Evolutionary conservation across 2,797 vertebrate genomes (phyloP), one percentile per base, ranked within the genome.

Genomic region (Cuculus canorus): DNA sequence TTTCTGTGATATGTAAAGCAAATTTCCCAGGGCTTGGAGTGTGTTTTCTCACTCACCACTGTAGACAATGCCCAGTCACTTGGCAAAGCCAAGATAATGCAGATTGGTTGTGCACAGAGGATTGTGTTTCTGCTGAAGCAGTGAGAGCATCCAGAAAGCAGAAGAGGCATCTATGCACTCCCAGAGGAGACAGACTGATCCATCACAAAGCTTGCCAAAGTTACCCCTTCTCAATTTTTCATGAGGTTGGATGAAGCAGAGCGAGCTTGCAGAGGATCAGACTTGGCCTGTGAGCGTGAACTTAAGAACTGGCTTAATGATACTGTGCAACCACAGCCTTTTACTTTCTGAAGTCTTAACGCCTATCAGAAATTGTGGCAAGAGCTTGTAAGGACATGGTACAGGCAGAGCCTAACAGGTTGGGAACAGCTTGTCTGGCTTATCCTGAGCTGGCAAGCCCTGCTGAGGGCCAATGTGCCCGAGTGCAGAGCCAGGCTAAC

Each of bases 81-180:
- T 84, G 82, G 41, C 50, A 56, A 22, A 8, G 60, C 54, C 39
- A n/a, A 77, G 28, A 9, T 15, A 32, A 2, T 13, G 57, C 53
- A 77, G 69, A 13, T 1, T 4, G 33, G 48, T 18, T 72, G 25
- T 50, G 59, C 59, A n/a, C 0, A 2, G 37, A 32, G 30, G 27
- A 22, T 4, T 2, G 6, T 0, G 1, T 2, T 2, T 37, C 47
- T 78, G 56, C 72, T 53, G 80, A 14, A 71, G 53, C 37, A 32
- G 16, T 19, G 33, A 18, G 37, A 68, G 32, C 0, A 0, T 27
- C 11, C 68, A 70, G 45, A 0, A 5, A 48, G 43, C 48, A 18
- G 9, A 54, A 22, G 65, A 77, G 39, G 12, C 2, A 1, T 0
- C 0, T 35, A 6, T 17, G 19, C 1, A 10, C 18, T 45, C 32